Evolutionary conservation across 2,797 vertebrate genomes (phyloP).

Genomic region (Sebastes nivosus): DNA sequence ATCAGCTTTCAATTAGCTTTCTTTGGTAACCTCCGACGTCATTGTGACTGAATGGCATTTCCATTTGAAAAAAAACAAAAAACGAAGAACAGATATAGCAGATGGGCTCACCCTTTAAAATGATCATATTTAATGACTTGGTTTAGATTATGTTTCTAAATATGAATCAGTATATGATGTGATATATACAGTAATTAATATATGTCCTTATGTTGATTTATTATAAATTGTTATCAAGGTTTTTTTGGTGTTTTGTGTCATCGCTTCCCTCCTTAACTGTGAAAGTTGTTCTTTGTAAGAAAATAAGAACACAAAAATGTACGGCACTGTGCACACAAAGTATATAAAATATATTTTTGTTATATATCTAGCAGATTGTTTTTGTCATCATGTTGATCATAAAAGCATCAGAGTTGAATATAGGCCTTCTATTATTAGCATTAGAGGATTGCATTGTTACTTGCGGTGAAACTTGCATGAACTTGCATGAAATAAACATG

Average conservation of each 20-base stretch:
- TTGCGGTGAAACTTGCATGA: neutral
- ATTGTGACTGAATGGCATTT: too few species aligned
- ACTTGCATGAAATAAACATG: neutral
- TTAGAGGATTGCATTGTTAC: neutral
- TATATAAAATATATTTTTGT: neutral
- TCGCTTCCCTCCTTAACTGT: neutral
- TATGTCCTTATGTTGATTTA: neutral
- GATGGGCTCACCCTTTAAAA: neutral
- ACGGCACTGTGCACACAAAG: neutral
- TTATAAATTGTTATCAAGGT: neutral
- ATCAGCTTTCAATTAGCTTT: too few species aligned
- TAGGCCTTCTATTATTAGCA: neutral
- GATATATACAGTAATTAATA: neutral
- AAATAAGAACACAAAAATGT: neutral
- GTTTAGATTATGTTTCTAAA: neutral
- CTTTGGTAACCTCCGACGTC: too few species aligned
- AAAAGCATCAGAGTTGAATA: neutral
- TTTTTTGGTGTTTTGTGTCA: neutral
- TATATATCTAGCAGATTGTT: neutral
- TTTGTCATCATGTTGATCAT: neutral
- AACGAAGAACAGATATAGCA: too few species aligned
- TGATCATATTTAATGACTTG: neutral
- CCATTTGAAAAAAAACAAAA: too few species aligned
- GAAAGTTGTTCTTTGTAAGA: neutral
- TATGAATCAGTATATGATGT: neutral